Evolutionary conservation across 2,113 vertebrate genomes (phyloP).

Genomic region (Lophochroa leadbeateri): DNA sequence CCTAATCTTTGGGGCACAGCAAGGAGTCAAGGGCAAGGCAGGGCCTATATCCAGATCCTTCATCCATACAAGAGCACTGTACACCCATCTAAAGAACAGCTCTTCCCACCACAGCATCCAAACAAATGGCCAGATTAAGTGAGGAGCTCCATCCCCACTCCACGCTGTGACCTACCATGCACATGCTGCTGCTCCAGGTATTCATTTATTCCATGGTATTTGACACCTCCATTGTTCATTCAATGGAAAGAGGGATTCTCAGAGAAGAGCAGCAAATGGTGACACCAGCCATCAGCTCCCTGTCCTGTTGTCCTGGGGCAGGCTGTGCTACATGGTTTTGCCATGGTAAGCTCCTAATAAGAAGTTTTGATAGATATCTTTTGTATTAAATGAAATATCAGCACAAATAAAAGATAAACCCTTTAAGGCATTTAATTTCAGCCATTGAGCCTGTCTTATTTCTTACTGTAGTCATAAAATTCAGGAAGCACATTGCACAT

Average conservation of each 20-base stretch:
- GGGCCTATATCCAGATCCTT: background rate
- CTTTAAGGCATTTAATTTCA: background rate
- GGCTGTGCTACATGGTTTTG: background rate
- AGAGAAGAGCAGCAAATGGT: background rate
- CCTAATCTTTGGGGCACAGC: background rate
- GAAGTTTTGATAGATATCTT: background rate
- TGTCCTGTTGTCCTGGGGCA: background rate
- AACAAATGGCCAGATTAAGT: rapidly evolving
- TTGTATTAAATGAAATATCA: background rate
- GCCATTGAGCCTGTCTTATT: rapidly evolving
- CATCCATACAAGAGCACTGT: rapidly evolving
- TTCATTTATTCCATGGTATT: background rate
- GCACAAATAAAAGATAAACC: background rate
- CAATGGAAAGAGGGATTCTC: background rate
- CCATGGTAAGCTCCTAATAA: background rate
- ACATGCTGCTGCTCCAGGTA: background rate
- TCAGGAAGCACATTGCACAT: background rate
- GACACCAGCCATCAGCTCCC: background rate
- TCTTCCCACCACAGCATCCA: background rate
- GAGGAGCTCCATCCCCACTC: background rate
- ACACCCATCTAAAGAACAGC: background rate
- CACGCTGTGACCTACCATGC: rapidly evolving
- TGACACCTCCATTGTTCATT: background rate
- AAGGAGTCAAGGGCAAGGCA: background rate
- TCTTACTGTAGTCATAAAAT: background rate